Conservation (phyloP, 2,888 invertebrate genomes). For the Lycia hirtaria region DNA sequence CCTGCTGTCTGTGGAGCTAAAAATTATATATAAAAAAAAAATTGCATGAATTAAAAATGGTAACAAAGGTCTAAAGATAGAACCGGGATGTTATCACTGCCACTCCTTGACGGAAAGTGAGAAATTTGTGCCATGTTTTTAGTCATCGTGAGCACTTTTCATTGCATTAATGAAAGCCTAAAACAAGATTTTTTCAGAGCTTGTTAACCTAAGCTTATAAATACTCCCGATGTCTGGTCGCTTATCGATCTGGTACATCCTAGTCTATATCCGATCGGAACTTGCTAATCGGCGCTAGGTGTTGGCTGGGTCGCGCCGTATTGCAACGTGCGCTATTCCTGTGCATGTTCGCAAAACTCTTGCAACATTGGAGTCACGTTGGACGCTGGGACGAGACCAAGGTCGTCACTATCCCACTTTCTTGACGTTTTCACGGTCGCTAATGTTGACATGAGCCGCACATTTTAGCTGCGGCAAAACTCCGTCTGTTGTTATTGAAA, state of each 20-base stretch:
- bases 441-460: slow-evolving; percentile 19
- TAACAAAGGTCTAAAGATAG: no score
- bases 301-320: slow-evolving; percentile 28
- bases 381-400: slow-evolving; percentile 31
- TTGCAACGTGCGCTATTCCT: slow-evolving; percentile 36
- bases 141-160: no score
- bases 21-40: no score
- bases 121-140: no score
- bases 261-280: slow-evolving; percentile 40
- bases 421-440: slow-evolving; percentile 32
- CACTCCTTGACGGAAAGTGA: no score
- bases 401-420: slow-evolving; percentile 37
- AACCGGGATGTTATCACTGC: no score
- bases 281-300: slow-evolving; percentile 7
- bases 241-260: slow-evolving; percentile 26
- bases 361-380: slow-evolving; percentile 26
- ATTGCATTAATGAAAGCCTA: no score
- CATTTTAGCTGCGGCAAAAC: neutral
- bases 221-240: neutral
- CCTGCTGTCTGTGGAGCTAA: no score
- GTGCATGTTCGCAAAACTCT: slow-evolving; percentile 33
- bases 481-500: neutral
- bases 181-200: no score
- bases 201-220: no score
- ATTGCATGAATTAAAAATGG: no score